Conservation (phyloP, 2,888 invertebrate species). For the Polymixis lichenea region DNA sequence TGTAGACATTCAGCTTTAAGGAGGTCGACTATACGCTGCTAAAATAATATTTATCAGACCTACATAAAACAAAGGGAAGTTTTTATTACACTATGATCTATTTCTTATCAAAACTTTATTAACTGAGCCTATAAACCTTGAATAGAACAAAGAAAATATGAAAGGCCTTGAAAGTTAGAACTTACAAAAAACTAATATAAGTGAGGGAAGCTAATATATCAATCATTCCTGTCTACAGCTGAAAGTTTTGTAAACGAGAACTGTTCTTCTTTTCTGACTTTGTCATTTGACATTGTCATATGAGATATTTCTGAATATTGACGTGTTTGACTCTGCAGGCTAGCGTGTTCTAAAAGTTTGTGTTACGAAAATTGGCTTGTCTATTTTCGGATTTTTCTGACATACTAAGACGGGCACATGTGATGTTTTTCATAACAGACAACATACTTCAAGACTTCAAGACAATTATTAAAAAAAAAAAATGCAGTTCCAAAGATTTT, state of each 20-base stretch:
- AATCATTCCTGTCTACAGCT: slow-evolving; percentile 43
- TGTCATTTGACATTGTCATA: slow-evolving; percentile 38
- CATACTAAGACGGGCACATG: not conserved
- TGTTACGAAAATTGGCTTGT: not conserved
- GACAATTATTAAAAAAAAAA: too few species aligned
- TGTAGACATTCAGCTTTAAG: too few species aligned
- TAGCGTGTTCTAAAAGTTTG: not conserved
- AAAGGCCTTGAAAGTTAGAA: slow-evolving; percentile 38
- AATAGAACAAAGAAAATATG: slow-evolving; percentile 42
- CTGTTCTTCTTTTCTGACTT: not conserved
- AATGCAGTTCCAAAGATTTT: too few species aligned
- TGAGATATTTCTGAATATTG: slow-evolving; percentile 24
- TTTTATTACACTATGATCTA: slow-evolving; percentile 34
- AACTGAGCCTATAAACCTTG: slow-evolving; percentile 31
- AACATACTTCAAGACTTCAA: too few species aligned
- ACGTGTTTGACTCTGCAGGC: not conserved
- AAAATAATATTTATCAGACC: too few species aligned
- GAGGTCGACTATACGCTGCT: too few species aligned
- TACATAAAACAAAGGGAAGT: slow-evolving; percentile 24
- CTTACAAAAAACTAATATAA: slow-evolving; percentile 47
- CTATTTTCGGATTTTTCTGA: not conserved
- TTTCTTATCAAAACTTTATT: slow-evolving; percentile 31
- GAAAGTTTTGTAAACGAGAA: slow-evolving; percentile 43
- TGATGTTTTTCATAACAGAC: too few species aligned
- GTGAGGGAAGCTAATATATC: slow-evolving; percentile 36